These are phyloP conservation scores for Dicyrtoma fusca DNA, from an alignment of 2,888 invertebrate genomes.

Conservation along the genomic window DNA sequence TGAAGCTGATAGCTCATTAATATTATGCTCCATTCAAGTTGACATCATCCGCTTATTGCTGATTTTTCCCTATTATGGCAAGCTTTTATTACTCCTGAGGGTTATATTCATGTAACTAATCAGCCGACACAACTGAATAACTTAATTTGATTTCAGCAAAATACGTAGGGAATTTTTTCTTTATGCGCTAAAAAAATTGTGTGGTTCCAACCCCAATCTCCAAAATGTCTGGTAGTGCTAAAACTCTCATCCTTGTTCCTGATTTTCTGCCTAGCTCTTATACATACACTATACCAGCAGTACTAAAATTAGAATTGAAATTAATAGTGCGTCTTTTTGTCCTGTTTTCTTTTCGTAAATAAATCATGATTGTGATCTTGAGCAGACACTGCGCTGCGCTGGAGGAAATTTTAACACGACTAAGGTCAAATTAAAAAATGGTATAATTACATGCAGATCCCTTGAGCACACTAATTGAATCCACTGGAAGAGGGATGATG, in stretches of 20 bases:
- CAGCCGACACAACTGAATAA: conserved; percentile 8
- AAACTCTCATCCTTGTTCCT: not conserved
- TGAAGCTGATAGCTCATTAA: conserved; percentile 26
- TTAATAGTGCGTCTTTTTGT: too few relatives aligned
- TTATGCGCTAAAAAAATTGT: not conserved
- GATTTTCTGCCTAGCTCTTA: too few relatives aligned
- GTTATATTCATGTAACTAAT: not conserved
- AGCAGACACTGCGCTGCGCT: too few relatives aligned
- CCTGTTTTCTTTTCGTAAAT: too few relatives aligned
- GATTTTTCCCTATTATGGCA: conserved; percentile 32
- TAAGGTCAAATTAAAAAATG: too few relatives aligned
- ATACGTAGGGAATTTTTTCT: too few relatives aligned
- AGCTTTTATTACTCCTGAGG: conserved; percentile 20
- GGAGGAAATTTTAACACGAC: too few relatives aligned
- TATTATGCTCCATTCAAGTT: conserved; percentile 23
- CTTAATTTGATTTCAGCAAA: conserved; percentile 22
- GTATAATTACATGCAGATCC: too few relatives aligned
- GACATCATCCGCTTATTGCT: conserved; percentile 33
- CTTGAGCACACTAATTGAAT: too few relatives aligned
- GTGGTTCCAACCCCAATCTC: not conserved
- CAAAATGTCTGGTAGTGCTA: not conserved
- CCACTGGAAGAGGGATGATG: not conserved
- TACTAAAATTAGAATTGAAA: too few relatives aligned
- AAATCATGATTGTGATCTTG: too few relatives aligned
- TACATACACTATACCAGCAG: too few relatives aligned